Conservation (phyloP, 2,888 invertebrate genomes). For the Dasysyrphus albostriatus region DNA sequence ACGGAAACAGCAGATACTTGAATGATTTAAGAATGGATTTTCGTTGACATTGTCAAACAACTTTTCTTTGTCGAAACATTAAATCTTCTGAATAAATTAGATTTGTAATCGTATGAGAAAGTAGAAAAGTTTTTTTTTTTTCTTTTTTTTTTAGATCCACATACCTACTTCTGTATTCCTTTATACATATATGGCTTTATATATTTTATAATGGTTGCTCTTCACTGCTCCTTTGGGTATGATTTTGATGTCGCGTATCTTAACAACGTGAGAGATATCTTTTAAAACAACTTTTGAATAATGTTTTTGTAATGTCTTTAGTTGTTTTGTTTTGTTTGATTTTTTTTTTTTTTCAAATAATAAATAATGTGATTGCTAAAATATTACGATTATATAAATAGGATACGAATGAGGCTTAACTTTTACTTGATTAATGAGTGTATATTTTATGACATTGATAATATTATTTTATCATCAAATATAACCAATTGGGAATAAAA, state of each 20-base stretch:
- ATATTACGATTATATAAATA: neutral
- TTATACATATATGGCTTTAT: neutral
- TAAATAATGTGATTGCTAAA: neutral
- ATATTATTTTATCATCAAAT: neutral
- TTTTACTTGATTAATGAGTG: neutral
- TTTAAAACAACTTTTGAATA: neutral
- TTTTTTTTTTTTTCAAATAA: too few species aligned
- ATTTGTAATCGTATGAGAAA: neutral
- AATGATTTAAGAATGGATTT: constrained; percentile 32
- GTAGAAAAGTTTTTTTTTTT: neutral
- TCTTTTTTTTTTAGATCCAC: neutral
- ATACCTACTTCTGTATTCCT: neutral
- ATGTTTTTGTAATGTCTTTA: neutral
- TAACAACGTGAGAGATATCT: neutral
- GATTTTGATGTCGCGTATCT: neutral
- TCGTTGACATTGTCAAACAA: constrained; percentile 28
- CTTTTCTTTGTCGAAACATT: neutral
- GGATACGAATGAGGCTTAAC: neutral
- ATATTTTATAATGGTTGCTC: neutral
- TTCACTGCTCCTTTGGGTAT: neutral
- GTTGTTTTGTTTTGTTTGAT: neutral
- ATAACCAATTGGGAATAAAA: neutral
- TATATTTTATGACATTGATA: neutral
- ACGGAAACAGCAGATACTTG: constrained; percentile 28
- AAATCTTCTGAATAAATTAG: constrained; percentile 44